phyloP scores from a whole-genome alignment of 2,797 vertebrate genomes.

The Amblyraja radiata region DNA sequence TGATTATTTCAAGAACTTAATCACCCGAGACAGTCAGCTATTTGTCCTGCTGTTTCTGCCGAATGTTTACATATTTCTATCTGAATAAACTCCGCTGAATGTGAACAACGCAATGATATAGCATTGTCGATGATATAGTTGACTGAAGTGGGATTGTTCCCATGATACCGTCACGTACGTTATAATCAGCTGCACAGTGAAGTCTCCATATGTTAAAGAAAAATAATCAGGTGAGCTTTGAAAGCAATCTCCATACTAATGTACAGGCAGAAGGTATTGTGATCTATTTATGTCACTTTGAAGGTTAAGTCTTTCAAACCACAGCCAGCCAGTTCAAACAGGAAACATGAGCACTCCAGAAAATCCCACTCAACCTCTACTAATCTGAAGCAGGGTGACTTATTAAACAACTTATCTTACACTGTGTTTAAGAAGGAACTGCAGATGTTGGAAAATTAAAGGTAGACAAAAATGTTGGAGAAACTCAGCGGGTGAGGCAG shows the following conservation, averaged over 20 bases:
- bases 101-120: background rate
- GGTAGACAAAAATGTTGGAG: too few species aligned
- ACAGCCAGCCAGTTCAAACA: background rate
- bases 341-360: background rate
- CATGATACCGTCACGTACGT: background rate
- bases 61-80: background rate
- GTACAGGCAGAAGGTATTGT: background rate
- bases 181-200: background rate
- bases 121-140: background rate
- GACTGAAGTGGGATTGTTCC: background rate
- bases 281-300: background rate
- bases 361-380: background rate
- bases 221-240: background rate
- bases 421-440: background rate
- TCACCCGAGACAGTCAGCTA: background rate
- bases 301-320: background rate
- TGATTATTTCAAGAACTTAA: constrained; percentile 7
- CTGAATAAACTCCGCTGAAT: background rate
- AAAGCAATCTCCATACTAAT: background rate
- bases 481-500: too few species aligned
- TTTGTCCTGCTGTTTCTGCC: background rate
- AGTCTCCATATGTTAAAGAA: background rate
- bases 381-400: background rate
- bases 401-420: background rate
- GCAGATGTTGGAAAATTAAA: too few species aligned